phyloP scores from a whole-genome alignment of 1,140 invertebrate genomes.

The Diorhabda carinulata region DNA sequence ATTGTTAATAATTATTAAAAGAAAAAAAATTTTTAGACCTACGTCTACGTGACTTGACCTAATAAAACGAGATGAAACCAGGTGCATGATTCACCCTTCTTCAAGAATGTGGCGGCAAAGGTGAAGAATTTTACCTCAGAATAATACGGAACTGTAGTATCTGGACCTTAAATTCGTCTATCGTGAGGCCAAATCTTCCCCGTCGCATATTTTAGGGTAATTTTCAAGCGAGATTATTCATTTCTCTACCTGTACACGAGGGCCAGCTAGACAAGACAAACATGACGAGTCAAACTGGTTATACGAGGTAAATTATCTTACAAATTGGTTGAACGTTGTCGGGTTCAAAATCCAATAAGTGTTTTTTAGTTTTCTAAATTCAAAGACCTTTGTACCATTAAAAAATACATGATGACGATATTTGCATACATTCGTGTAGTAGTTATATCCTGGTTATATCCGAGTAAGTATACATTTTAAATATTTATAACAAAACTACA shows the following conservation, averaged over 20 bases:
- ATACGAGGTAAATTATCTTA: slow-evolving; percentile 1
- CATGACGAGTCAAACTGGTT: background rate
- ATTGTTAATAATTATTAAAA: too few relatives aligned
- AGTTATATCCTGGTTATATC: too few relatives aligned
- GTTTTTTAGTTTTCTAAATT: background rate
- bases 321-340: background rate
- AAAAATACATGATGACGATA: too few relatives aligned
- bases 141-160: background rate
- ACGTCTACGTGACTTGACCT: slow-evolving; percentile 2
- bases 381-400: too few relatives aligned
- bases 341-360: background rate
- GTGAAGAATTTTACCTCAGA: background rate
- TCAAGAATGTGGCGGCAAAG: slow-evolving; percentile 3
- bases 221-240: background rate
- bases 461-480: too few relatives aligned
- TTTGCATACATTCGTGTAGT: too few relatives aligned
- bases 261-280: background rate
- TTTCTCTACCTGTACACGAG: background rate
- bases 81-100: slow-evolving; percentile 11
- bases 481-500: too few relatives aligned
- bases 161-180: background rate
- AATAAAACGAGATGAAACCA: slow-evolving; percentile 10
- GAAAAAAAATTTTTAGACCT: background rate
- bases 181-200: background rate
- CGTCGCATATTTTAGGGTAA: background rate